Conservation (phyloP, 2,113 vertebrate genomes). For the Anguilla rostrata region DNA sequence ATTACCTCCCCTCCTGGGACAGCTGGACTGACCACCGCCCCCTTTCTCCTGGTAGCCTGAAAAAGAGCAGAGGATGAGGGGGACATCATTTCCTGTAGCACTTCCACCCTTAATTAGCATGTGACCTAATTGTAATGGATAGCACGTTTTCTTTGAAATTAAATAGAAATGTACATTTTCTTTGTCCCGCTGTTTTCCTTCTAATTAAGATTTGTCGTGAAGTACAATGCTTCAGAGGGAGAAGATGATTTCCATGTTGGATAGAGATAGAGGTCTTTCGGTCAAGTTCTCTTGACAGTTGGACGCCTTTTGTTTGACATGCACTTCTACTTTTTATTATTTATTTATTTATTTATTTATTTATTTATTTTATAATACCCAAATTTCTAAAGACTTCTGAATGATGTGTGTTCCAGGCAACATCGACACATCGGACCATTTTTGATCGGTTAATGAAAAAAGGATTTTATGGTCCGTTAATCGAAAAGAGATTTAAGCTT, state of each 20-base stretch:
- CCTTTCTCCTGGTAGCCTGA: neutral
- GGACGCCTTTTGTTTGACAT: neutral
- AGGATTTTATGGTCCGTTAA: too few relatives aligned
- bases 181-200: neutral
- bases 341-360: neutral
- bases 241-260: neutral
- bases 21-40: conserved; percentile 50
- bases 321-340: neutral
- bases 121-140: neutral
- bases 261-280: neutral
- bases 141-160: neutral
- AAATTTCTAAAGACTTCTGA: neutral
- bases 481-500: neutral
- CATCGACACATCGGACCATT: neutral
- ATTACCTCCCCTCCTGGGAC: conserved; percentile 52
- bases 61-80: neutral
- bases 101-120: neutral
- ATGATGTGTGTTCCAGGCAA: neutral
- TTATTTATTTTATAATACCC: neutral
- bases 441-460: neutral
- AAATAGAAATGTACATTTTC: neutral
- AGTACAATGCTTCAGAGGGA: neutral
- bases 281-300: neutral
- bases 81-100: neutral
- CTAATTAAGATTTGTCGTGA: neutral